phyloP scores from a whole-genome alignment of 2,888 invertebrate genomes.

The Nesidiocoris tenuis region DNA sequence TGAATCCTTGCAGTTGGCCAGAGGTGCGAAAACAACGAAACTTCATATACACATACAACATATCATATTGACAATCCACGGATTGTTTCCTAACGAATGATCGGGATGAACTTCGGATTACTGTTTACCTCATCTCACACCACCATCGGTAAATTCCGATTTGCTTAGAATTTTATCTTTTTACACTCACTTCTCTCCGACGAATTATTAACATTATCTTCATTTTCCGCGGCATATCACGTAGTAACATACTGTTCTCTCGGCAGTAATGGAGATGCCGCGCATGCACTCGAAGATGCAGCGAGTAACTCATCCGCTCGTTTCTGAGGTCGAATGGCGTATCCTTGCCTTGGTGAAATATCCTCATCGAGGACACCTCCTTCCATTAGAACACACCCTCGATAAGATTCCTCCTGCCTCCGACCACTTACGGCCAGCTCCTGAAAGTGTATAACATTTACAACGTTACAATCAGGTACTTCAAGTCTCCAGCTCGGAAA shows the following conservation, averaged over 20 bases:
- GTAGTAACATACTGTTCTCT: neutral
- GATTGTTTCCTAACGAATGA: too few species aligned
- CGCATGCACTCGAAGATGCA: neutral
- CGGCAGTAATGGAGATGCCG: neutral
- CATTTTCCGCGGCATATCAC: too few species aligned
- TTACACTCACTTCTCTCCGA: too few species aligned
- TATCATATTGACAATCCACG: too few species aligned
- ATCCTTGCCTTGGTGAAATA: slow-evolving; percentile 15
- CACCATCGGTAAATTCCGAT: too few species aligned
- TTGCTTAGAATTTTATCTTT: too few species aligned
- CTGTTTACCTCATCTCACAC: too few species aligned
- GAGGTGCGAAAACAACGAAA: too few species aligned
- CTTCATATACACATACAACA: too few species aligned
- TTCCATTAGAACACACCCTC: slow-evolving; percentile 16
- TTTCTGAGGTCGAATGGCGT: slow-evolving; percentile 2
- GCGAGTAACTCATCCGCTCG: neutral
- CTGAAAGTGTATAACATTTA: slow-evolving; percentile 7
- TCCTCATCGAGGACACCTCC: slow-evolving; percentile 1
- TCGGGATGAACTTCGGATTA: too few species aligned
- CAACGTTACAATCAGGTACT: neutral
- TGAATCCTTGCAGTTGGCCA: too few species aligned
- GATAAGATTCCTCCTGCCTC: slow-evolving; percentile 4
- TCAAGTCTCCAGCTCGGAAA: neutral
- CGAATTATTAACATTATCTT: too few species aligned
- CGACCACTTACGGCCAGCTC: slow-evolving; percentile 1